These are phyloP conservation scores for Diadophis punctatus DNA, from an alignment of 2,113 vertebrate species.

Conservation along the genomic window DNA sequence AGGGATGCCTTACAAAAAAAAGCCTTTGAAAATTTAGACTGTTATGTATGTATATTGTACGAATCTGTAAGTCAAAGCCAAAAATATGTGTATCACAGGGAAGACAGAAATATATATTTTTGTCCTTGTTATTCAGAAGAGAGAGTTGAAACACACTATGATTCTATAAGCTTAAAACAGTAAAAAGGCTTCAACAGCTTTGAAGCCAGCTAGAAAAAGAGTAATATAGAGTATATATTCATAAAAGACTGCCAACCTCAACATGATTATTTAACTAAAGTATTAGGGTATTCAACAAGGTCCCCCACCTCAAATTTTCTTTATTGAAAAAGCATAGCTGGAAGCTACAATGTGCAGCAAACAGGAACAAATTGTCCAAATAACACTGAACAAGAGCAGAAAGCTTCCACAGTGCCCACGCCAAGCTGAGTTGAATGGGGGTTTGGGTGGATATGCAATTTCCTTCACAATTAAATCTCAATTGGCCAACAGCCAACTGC, in stretches of 20 bases:
- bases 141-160: neutral
- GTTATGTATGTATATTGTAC: neutral
- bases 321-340: neutral
- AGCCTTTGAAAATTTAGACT: neutral
- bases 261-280: neutral
- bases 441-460: neutral
- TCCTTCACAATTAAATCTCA: neutral
- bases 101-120: neutral
- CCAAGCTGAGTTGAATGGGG: neutral
- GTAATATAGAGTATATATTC: neutral
- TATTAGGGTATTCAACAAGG: neutral
- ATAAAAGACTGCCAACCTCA: neutral
- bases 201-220: neutral
- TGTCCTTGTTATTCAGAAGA: neutral
- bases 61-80: neutral
- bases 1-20: neutral
- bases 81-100: neutral
- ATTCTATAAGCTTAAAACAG: neutral
- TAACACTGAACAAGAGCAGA: neutral
- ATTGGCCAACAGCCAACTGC: neutral
- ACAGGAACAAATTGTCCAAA: constrained; percentile 6
- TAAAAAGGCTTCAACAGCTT: neutral
- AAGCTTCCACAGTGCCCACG: neutral
- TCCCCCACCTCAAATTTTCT: neutral
- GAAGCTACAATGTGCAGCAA: neutral